Base-by-base conservation (phyloP, 1,140 invertebrate genomes). In the Drosophila punjabiensis region DNA sequence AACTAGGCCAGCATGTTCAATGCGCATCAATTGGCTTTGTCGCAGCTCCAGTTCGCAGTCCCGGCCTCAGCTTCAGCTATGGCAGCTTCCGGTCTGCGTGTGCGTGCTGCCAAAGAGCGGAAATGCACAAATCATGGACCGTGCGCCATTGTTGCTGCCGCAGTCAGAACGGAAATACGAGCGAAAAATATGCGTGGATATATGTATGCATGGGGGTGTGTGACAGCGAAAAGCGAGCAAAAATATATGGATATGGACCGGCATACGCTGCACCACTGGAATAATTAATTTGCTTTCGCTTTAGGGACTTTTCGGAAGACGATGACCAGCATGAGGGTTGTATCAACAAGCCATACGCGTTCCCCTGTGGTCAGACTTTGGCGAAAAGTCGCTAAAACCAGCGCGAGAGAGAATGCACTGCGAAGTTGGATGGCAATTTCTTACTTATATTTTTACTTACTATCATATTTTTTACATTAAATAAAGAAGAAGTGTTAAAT, bases 61-160 rank as follows among this genome's bases (percentile, higher is more conserved):
- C 13, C 32, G 14, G 60, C 37, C 9, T 1, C 45, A 9, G 48
- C 30, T 50, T 20, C 52, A 24, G 73, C 47, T 35, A 39, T 37
- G 65, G 45, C 67, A 20, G 64, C 63, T 73, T 73, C 70, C 70
- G 70, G 67, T 39, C n/a, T 14, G 67, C 64, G 56, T 69, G 55
- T 43, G 53, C 48, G 69, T 74, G 60, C 70, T 56, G 63, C 71
- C 73, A 56, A 58, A 67, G 82, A 80, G 67, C 81, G 84, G 85
- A 88, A 88, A 89, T 84, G 74, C 85, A 89, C 85, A 88, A 88
- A 88, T 88, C 85, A 88, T 76, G 64, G 52, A 68, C 60, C 73
- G 66, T 71, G 66, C 39, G 68, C 69, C 82, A 77, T 88, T 87
- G 83, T 74, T 73, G 84, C 56, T 78, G 66, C 52, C 81, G 67